Base-by-base conservation (phyloP, 2,888 invertebrate genomes). In the Achlya flavicornis region DNA sequence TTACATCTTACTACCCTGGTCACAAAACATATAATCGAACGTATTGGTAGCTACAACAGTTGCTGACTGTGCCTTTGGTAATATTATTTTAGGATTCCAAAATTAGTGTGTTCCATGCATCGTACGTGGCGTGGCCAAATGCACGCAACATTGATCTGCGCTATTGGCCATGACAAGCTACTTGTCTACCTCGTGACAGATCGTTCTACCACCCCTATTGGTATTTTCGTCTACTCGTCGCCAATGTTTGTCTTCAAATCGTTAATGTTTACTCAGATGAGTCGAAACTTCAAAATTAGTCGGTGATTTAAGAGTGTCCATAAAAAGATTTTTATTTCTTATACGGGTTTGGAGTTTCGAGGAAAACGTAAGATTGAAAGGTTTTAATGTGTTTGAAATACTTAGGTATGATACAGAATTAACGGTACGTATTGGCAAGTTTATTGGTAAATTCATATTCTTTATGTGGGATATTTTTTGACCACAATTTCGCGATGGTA, bases 161-260 rank as follows among this genome's bases (percentile, higher is more conserved):
- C 88, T 91, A 92, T 93, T 91, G 90, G 84, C 87, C 89, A 86
- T 90, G 91, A 91, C 93, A 89, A 84, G 80, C 83, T 76, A 82
- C 74, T 71, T 76, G 78, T 78, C 79, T 82, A 73, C 53, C 72
- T 73, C 72, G 70, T 82, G 85, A 85, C 83, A 79, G 70, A 82
- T 83, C 75, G 76, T 77, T 81, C 76, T 74, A 75, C 41, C 84
- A 85, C 84, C 83, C 86, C 79, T 74, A 88, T 84, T 81, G 86
- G 84, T 91, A 91, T 92, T 92, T 91, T 87, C 82, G 89, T 88
- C 85, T 79, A 75, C 76, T 62, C 64, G 65, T 63, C 68, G 63
- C 64, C 70, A 69, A 70, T 70, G 75, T 72, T 73, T 80, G 81
- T 81, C 79, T 68, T 73, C 78, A 75, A 79, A 84, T 83, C 77